Percentiles rank a stretch among this genome's conserved stretches.
Evolutionary conservation across 2,797 vertebrate genomes (phyloP).

Genomic region (Sternarchorhynchus goeldii): DNA sequence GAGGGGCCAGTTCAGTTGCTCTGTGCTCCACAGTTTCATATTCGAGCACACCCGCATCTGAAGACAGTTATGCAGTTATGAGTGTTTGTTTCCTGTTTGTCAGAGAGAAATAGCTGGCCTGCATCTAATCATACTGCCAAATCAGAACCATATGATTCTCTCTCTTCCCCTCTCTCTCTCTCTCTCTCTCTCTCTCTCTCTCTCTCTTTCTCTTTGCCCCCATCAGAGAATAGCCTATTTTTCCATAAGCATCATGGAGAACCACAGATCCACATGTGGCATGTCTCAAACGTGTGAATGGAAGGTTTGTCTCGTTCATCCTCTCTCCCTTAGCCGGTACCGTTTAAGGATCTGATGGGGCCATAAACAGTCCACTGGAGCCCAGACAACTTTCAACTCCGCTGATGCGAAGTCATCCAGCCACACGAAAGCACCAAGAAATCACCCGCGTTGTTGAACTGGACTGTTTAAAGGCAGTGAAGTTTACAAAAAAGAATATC

Average conservation of each 20-base stretch:
- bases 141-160: conserved; percentile 45
- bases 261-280: conserved; percentile 76
- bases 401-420: too few relatives aligned
- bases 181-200: neutral
- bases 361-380: neutral
- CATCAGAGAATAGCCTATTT: conserved; percentile 61
- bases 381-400: too few relatives aligned
- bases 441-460: too few relatives aligned
- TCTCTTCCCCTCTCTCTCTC: neutral
- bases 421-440: too few relatives aligned
- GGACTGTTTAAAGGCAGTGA: too few relatives aligned
- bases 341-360: neutral
- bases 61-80: conserved; percentile 25
- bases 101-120: conserved; percentile 37
- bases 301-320: conserved; percentile 42
- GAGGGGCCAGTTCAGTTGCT: neutral
- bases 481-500: too few relatives aligned
- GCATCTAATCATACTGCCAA: conserved; percentile 35
- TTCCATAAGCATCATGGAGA: conserved; percentile 79
- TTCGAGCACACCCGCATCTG: neutral
- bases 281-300: conserved; percentile 72
- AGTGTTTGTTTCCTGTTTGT: conserved; percentile 49
- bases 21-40: neutral
- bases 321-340: neutral
- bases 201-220: neutral